phyloP scores from a whole-genome alignment of 2,113 vertebrate genomes.

The Thunnus thynnus region DNA sequence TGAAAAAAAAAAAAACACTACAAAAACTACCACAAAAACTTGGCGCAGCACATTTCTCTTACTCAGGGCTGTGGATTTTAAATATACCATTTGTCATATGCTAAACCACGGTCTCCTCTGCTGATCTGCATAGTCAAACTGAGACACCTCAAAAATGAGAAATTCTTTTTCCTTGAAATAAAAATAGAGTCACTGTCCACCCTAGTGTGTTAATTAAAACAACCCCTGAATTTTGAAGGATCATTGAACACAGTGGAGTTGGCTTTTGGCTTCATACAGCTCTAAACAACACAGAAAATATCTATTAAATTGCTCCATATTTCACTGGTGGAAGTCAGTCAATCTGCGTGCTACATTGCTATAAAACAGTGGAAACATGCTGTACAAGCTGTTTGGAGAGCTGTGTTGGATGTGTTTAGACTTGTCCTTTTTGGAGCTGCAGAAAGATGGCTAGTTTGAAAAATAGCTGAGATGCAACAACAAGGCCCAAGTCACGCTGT shows the following conservation, averaged over 20 bases:
- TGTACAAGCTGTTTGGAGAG: constrained; percentile 45
- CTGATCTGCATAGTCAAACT: neutral
- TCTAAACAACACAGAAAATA: constrained; percentile 19
- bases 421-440: constrained; percentile 1
- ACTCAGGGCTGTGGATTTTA: constrained; percentile 33
- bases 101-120: neutral
- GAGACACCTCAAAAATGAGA: neutral
- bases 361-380: constrained; percentile 3
- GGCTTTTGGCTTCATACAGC: neutral
- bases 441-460: neutral
- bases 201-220: neutral
- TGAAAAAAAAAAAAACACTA: constrained; percentile 5
- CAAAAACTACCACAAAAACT: constrained; percentile 45
- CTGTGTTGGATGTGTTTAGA: constrained; percentile 26
- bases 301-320: constrained; percentile 18
- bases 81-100: constrained; percentile 26
- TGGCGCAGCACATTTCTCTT: constrained; percentile 48
- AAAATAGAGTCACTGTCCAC: neutral
- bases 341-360: constrained; percentile 10
- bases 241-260: neutral
- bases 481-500: neutral
- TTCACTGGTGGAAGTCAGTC: constrained; percentile 10
- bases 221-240: constrained; percentile 27
- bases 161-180: neutral
- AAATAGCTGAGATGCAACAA: constrained; percentile 20